Evolutionary conservation across 2,113 vertebrate genomes (phyloP), one percentile per base, ranked within the genome.

Genomic region (Illadopsis cleaveri): DNA sequence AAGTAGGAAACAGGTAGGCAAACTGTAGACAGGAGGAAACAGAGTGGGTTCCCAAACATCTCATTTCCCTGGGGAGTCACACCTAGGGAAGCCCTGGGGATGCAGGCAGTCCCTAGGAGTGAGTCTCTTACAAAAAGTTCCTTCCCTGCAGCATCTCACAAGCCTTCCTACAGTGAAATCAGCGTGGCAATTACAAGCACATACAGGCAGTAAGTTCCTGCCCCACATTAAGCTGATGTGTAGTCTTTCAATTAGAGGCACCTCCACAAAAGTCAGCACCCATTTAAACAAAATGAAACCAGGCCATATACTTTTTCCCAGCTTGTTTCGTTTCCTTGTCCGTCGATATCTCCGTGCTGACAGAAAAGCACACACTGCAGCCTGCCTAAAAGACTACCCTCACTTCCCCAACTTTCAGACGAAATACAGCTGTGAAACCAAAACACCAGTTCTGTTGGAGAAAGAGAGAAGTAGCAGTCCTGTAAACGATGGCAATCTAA

Each of bases 361-460:
- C 10, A 81, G 72, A 75, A 77, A 84, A 90, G 81, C n/a, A 69
- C 16, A 37, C 40, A 9, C 51, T 69, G 37, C 57, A 96, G 86
- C 65, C 83, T 75, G 83, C 44, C 83, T 65, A 53, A 48, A 68
- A 81, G n/a, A 50, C 76, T 54, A 24, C 40, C 72, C 82, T 93
- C 38, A 68, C 77, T 82, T 90, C 51, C 83, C 69, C 78, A 96
- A 95, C 94, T 97, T 97, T 94, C 45, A 97, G 73, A 95, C 1
- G 5, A 94, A 97, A 94, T 35, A 54, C 3, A 96, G 68, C 87
- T 89, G 51, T 70, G 93, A 97, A 96, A 96, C 62, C 69, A 86
- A 93, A 96, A 78, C 85, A 77, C 15, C 82, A 40, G 38, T 33
- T 81, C 83, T 90, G 57, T 51, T 27, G 1, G 73, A 97, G 97